Evolutionary conservation across 2,113 vertebrate species (phyloP).

Genomic region (Uropsilus gracilis): DNA sequence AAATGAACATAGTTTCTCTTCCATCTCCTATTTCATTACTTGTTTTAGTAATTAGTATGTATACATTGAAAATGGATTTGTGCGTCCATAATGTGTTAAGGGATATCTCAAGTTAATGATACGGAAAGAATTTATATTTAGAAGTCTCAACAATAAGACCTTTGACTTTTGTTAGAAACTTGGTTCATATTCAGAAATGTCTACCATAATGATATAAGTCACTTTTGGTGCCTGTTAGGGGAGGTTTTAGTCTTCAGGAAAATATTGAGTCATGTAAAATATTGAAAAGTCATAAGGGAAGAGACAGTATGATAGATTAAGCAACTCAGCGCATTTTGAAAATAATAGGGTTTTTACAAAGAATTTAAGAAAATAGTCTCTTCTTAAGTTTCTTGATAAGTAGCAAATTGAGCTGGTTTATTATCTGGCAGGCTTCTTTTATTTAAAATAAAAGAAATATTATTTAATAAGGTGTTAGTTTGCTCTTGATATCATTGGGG

Average conservation of each 20-base stretch:
- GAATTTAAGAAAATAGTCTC: conserved; percentile 20
- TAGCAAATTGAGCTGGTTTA: conserved; percentile 18
- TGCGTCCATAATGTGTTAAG: not conserved
- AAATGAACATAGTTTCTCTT: conserved; percentile 25
- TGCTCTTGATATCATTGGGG: not conserved
- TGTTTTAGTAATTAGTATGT: not conserved
- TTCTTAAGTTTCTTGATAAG: conserved; percentile 14
- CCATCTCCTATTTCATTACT: not conserved
- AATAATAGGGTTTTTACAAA: not conserved
- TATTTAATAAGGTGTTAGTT: conserved; percentile 22
- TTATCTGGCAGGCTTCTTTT: conserved; percentile 33
- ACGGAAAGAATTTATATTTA: conserved; percentile 51
- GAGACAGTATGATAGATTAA: not conserved
- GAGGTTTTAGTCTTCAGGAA: conserved; percentile 45
- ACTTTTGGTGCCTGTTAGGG: not conserved
- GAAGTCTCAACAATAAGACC: conserved; percentile 19
- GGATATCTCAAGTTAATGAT: conserved; percentile 23
- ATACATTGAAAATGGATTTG: conserved; percentile 9
- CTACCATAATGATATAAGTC: not conserved
- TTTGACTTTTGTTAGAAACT: conserved; percentile 34
- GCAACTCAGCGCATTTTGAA: conserved; percentile 5
- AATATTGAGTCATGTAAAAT: not conserved
- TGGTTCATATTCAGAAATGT: not conserved
- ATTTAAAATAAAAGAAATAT: conserved; percentile 39
- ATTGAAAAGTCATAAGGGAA: conserved; percentile 20